Evolutionary conservation across 2,113 vertebrate genomes (phyloP), one percentile per base, ranked within the genome.

Genomic region (Menidia beryllina): DNA sequence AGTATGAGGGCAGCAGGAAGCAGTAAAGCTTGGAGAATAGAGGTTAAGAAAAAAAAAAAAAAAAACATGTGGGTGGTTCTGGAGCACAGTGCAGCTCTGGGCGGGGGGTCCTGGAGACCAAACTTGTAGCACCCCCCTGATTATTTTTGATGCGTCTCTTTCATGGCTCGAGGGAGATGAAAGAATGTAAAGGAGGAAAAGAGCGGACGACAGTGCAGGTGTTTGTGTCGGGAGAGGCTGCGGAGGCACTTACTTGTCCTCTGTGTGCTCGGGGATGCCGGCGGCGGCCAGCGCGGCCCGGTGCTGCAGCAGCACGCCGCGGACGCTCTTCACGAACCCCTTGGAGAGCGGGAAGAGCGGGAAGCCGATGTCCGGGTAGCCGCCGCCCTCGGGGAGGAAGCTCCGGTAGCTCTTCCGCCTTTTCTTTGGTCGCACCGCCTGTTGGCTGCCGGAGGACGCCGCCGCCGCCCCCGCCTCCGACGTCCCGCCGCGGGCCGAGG

Each of bases 371-470:
- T 99, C 97, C 0, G 97, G 97, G 93, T 98, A 99, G 67, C 97
- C 97, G 0, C 96, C 95, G 85, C 96, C 96, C 90, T 99, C 98
- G 0, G 97, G 97, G 20, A 99, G 94, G 93, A 99, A 99, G 81
- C 97, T 99, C 62, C 97, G 92, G 91, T 99, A 99, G 92, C 98
- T 99, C 96, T 99, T 99, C 78, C 97, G 96, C 80, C 97, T 91
- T 90, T 98, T 99, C 95, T 99, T 99, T 94, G 98, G 97, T 95
- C 96, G 96, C 78, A 99, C 98, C 0, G 91, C 95, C 4, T 95
- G 95, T 65, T 96, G 96, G 75, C 47, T 79, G 56, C 36, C 87
- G 0, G 77, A 10, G 12, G 86, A 68, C 51, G n/a, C 59, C 15
- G 5, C 49, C 14, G 38, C 81, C 49, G 60, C 7, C 13, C 61